Evolutionary conservation across 1,140 invertebrate genomes (phyloP).

Genomic region (Listronotus bonariensis): DNA sequence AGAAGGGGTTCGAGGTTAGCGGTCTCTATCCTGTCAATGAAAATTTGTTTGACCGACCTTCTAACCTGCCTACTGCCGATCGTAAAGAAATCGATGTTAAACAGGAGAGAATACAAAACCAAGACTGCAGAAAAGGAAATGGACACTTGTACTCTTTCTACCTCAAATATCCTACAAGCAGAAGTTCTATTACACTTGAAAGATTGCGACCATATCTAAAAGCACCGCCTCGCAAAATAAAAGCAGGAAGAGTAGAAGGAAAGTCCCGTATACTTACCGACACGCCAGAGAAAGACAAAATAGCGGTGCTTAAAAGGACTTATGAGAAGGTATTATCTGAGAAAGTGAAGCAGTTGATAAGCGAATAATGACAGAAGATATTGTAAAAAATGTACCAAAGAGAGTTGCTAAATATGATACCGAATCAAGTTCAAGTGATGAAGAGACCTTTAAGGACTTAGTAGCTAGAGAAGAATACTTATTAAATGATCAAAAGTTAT

Average conservation of each 20-base stretch:
- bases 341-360: too few species aligned
- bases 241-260: neutral
- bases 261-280: conserved; percentile 1
- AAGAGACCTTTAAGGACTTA: neutral
- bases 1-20: conserved; percentile 24
- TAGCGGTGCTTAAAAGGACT: neutral
- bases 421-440: too few species aligned
- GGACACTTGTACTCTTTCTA: neutral
- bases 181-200: conserved; percentile 20
- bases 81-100: conserved; percentile 18
- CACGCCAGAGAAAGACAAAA: neutral
- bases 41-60: conserved; percentile 36
- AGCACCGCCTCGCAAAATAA: conserved; percentile 17
- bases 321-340: neutral
- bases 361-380: too few species aligned
- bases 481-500: neutral
- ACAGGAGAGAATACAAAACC: too few species aligned
- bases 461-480: neutral
- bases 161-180: too few species aligned
- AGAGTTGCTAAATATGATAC: too few species aligned
- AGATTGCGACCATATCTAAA: conserved; percentile 25
- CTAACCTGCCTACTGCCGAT: conserved; percentile 11
- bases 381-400: too few species aligned
- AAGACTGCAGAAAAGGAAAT: neutral
- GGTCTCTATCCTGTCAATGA: conserved; percentile 32